A percentile compares a stretch with the other conserved stretches of the same genome.
Conservation (phyloP, 2,888 invertebrate species). For the Amblyjoppa fuscipennis region DNA sequence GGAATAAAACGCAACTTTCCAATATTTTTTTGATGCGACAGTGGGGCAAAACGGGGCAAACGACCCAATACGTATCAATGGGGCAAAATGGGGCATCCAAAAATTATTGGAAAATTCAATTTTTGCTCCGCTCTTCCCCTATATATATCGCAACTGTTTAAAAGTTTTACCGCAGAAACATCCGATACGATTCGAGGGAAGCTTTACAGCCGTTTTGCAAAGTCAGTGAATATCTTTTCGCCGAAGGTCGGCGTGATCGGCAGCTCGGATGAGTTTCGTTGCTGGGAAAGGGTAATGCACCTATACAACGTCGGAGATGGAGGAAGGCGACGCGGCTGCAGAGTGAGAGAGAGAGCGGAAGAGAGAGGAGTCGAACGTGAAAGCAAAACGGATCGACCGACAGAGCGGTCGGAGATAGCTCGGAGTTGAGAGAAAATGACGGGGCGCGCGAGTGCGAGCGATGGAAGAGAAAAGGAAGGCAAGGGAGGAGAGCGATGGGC, state of each 20-base stretch:
- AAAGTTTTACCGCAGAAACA: background rate
- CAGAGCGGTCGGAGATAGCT: constrained; percentile 40
- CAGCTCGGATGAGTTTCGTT: constrained; percentile 12
- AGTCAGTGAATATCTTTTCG: background rate
- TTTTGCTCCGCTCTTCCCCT: background rate
- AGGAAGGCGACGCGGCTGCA: background rate
- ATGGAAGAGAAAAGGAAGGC: constrained; percentile 51
- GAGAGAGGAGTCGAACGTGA: constrained; percentile 21
- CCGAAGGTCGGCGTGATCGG: constrained; percentile 3
- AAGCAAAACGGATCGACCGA: constrained; percentile 51
- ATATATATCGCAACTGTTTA: background rate
- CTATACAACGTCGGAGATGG: constrained; percentile 43
- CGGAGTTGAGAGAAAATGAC: constrained; percentile 64
- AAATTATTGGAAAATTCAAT: background rate
- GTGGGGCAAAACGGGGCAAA: too few species aligned
- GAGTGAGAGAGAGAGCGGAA: background rate
- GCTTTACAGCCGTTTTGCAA: background rate
- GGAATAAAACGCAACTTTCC: background rate
- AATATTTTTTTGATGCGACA: too few species aligned
- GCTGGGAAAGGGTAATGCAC: constrained; percentile 49
- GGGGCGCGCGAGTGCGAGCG: constrained; percentile 68
- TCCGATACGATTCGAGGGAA: background rate
- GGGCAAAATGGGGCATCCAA: too few species aligned
- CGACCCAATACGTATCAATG: too few species aligned
- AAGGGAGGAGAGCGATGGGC: constrained; percentile 72